Base-by-base conservation (phyloP, 2,797 vertebrate species). In the Melopsittacus undulatus region DNA sequence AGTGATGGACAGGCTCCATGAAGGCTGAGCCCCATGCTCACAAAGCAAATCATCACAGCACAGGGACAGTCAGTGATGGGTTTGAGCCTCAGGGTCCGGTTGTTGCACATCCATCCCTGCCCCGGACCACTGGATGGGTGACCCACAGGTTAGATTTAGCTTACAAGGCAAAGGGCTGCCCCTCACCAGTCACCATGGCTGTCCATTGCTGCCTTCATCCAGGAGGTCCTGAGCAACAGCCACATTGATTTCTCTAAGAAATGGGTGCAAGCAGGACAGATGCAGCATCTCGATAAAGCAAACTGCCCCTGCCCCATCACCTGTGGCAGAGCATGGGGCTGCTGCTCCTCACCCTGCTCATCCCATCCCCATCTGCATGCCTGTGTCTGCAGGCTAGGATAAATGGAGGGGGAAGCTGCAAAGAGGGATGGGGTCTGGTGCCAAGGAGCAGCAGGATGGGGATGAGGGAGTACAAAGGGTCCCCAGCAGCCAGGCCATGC, bases 231-330 rank as follows among this genome's bases (percentile, higher is more conserved):
- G 32, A 68, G 54, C 27, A 19, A 40, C 64, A 23, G n/a, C 52
- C 79, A 0, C 14, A 0, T 1, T 5, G 18, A 6, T 26, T 54
- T 43, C 59, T 32, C 49, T 57, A 8, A 27, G 36, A 13, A 52
- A 19, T 1, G 0, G 43, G 16, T 14, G 29, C 57, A 2, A 3
- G 8, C 15, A 0, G 57, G 30, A 19, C 15, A 38, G 54, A 63
- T 1, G 3, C 32, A 46, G 30, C n/a, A 9, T 0, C 57, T 40
- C 51, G 11, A 51, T 21, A 69, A 70, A 43, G 67, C 23, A 29
- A 38, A n/a, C 20, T 4, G 19, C 13, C n/a, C 26, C 18, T 26
- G n/a, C 16, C 16, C 32, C 43, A 0, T 13, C 0, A 1, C 42
- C 4, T 2, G 29, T 4, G 40, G 11, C 42, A 26, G 23, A 59